Base-by-base conservation (phyloP, 1,140 invertebrate species). In the Ceratosolen fusciceps region DNA sequence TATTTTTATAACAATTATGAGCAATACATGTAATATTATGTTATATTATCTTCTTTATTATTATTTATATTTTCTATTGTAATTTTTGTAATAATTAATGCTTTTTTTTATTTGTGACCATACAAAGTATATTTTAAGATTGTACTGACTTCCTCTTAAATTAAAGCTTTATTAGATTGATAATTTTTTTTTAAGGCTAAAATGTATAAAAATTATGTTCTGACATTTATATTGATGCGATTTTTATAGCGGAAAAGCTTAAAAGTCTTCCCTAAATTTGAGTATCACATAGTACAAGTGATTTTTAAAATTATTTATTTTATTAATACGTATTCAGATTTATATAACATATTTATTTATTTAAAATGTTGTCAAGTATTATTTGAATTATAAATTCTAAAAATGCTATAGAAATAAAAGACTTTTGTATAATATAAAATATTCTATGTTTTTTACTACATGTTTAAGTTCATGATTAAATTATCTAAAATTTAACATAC, bases 121-220 rank as follows among this genome's bases (percentile, higher is more conserved):
- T 72, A 49, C n/a, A 72, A 78, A 54, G 24, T 73, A 52, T 73
- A 73, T 73, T 68, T 77, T 73, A 62, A 65, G n/a, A 79, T 62
- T 29, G 56, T 72, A 78, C 70, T 73, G 70, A 79, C 24, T 14
- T 60, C 21, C 0, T n/a, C 2, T 52, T 62, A 56, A 78, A 16
- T 21, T 5, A 43, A 72, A 72, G 76, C 54, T 78, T 78, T 78
- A 72, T 72, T 79, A 79, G n/a, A 73, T 54, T 73, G 34, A 39
- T 26, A 56, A 29, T 70, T 58, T 70, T 24, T 67, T 31, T 60
- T 65, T 73, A 52, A 73, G 47, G 31, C 26, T n/a, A 39, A 79
- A 73, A 65, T 47, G 14, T 73, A 65, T 67, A 39, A 29, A 79
- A 71, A 65, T 58, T 2, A 37, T 2, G 34, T 39, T 43, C 34